Evolutionary conservation across 2,797 vertebrate species (phyloP).

Genomic region (Liparis tanakae): DNA sequence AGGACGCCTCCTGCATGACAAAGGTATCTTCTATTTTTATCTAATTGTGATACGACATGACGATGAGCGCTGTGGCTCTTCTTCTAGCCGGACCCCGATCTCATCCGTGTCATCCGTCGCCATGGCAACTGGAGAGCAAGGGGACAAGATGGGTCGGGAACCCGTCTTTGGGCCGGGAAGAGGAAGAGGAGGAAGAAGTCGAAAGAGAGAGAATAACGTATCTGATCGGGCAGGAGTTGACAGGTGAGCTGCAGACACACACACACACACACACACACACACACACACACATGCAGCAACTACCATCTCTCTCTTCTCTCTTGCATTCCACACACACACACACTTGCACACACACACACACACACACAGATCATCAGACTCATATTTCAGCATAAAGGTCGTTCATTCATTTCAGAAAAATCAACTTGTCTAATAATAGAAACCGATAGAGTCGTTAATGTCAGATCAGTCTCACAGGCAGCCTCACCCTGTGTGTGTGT

Average conservation of each 20-base stretch:
- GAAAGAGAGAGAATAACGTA: slow-evolving; percentile 22
- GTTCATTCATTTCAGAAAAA: slow-evolving; percentile 39
- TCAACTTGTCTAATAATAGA: slow-evolving; percentile 53
- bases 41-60: slow-evolving; percentile 50
- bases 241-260: not conserved
- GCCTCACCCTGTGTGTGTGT: slow-evolving; percentile 30
- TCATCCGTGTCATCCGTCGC: slow-evolving; percentile 50
- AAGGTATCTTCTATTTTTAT: slow-evolving; percentile 24
- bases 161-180: slow-evolving; percentile 1
- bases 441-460: slow-evolving; percentile 30
- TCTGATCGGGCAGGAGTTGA: slow-evolving; percentile 43
- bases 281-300: not conserved
- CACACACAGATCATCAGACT: slow-evolving; percentile 3
- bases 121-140: slow-evolving; percentile 59
- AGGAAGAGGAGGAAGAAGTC: not conserved
- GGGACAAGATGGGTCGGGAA: slow-evolving; percentile 23
- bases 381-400: slow-evolving; percentile 52
- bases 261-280: slow-evolving; percentile 2
- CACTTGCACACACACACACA: slow-evolving; percentile 1
- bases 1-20: not conserved
- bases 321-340: not conserved
- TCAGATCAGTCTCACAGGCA: slow-evolving; percentile 46
- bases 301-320: slow-evolving; percentile 2
- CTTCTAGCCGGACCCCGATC: slow-evolving; percentile 14
- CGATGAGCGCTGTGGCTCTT: slow-evolving; percentile 1